Evolutionary conservation across 2,888 invertebrate genomes (phyloP).

Genomic region (Trichogramma dendrolimi): DNA sequence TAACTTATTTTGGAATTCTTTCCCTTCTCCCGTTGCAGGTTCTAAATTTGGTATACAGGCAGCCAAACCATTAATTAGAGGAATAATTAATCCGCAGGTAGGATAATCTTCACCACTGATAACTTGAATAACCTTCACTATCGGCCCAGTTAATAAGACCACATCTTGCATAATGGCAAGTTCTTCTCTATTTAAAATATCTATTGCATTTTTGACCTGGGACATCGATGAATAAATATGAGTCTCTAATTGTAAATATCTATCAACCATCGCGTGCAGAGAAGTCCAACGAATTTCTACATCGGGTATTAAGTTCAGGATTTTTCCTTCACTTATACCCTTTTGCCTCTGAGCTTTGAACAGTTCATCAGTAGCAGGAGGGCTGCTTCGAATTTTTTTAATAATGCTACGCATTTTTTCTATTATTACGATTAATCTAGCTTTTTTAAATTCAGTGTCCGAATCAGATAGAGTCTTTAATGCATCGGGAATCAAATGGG

Average conservation of each 20-base stretch:
- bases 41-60: no score
- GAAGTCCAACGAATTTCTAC: constrained; percentile 1
- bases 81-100: background rate
- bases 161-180: constrained; percentile 1
- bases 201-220: constrained; percentile 2
- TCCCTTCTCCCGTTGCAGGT: no score
- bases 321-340: constrained; percentile 6
- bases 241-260: constrained; percentile 3
- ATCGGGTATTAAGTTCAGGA: constrained; percentile 7
- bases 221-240: background rate
- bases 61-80: background rate
- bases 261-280: constrained; percentile 1
- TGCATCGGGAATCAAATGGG: constrained; percentile 2
- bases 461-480: background rate
- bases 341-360: background rate
- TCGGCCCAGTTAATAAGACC: background rate
- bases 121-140: background rate
- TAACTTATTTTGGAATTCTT: no score
- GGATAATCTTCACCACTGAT: background rate
- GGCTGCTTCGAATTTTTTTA: background rate
- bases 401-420: constrained; percentile 6
- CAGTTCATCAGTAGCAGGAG: constrained; percentile 8
- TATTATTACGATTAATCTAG: background rate
- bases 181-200: constrained; percentile 12
- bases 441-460: background rate